These are phyloP conservation scores for Prinia subflava DNA, from an alignment of 2,113 vertebrate species.

Conservation along the genomic window DNA sequence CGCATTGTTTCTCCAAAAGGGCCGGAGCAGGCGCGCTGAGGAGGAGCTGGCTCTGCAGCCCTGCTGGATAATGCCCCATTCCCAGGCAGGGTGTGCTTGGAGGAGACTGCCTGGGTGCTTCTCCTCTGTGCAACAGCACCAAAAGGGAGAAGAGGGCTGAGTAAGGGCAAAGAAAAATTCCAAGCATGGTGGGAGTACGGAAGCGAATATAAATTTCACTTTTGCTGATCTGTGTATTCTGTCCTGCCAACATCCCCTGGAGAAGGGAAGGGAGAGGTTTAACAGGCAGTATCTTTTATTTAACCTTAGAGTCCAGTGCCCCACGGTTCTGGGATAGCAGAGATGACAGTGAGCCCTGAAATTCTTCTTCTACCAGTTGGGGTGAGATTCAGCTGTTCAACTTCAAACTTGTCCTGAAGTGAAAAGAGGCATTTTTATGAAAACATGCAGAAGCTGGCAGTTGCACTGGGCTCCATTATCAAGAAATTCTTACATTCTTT, in stretches of 20 bases:
- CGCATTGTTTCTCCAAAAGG: rapidly evolving
- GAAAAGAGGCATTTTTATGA: neutral
- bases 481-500: neutral
- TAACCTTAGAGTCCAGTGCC: neutral
- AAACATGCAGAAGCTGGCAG: neutral
- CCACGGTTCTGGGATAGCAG: neutral
- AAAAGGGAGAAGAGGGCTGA: neutral
- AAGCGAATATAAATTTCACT: neutral
- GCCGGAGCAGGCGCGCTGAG: rapidly evolving
- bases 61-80: rapidly evolving
- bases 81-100: neutral
- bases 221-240: neutral
- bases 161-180: neutral
- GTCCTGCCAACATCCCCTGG: neutral
- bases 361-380: neutral
- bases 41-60: neutral
- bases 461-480: neutral
- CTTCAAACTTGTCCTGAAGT: neutral
- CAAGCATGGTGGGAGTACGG: neutral
- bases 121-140: neutral
- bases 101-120: neutral
- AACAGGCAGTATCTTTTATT: neutral
- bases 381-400: neutral
- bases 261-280: neutral
- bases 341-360: neutral